Conservation (phyloP, 2,888 invertebrate genomes). For the Parapristionchus giblindavisi region DNA sequence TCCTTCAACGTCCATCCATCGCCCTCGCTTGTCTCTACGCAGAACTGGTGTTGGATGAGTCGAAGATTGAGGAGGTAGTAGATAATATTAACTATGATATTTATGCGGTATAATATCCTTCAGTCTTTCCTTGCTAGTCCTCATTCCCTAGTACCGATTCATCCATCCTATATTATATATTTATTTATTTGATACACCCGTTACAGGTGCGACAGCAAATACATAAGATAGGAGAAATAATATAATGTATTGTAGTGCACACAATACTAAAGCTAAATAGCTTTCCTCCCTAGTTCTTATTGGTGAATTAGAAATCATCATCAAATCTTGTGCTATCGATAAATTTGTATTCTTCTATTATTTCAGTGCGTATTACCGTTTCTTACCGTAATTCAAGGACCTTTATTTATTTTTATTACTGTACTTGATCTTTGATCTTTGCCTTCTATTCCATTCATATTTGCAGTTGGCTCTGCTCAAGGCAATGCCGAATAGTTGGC, state of each 20-base stretch:
- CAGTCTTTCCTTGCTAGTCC: no score
- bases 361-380: neutral
- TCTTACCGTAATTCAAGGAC: neutral
- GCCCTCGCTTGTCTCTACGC: neutral
- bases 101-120: no score
- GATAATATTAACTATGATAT: neutral
- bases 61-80: conserved; percentile 1
- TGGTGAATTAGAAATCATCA: neutral
- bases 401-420: neutral
- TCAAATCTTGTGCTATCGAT: neutral
- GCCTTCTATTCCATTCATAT: neutral
- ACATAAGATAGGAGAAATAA: no score
- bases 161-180: no score
- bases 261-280: no score
- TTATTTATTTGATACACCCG: no score
- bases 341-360: neutral
- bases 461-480: neutral
- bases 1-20: neutral
- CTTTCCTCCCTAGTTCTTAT: neutral
- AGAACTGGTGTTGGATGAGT: neutral
- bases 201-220: no score
- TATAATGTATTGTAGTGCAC: no score
- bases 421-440: no score
- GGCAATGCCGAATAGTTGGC: neutral
- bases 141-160: no score